A percentile compares a stretch with the other conserved stretches of the same genome.
phyloP scores from a whole-genome alignment of 2,888 invertebrate genomes.

The Callinectes sapidus region DNA sequence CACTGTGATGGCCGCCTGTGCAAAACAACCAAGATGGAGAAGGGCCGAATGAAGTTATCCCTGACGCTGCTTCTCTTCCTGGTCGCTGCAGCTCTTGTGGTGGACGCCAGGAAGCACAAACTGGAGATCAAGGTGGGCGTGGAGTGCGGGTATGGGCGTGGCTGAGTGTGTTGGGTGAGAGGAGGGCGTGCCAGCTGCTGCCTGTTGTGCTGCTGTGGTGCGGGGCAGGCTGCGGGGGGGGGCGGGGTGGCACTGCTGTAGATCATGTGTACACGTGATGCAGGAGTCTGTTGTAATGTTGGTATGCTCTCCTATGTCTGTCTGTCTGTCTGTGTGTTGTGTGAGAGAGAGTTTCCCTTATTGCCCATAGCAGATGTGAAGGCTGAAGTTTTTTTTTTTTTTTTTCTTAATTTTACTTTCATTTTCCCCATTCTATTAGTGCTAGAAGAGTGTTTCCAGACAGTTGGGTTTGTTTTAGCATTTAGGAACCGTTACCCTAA shows the following conservation, averaged over 20 bases:
- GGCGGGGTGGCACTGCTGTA: background rate
- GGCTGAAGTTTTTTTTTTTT: too few relatives aligned
- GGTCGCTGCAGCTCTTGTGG: background rate
- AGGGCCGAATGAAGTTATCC: background rate
- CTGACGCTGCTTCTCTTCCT: background rate
- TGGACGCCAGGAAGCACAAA: slow-evolving; percentile 56
- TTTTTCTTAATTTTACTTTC: too few relatives aligned
- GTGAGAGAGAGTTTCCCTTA: too few relatives aligned
- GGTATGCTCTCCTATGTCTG: background rate
- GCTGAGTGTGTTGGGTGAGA: background rate
- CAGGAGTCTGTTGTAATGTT: too few relatives aligned
- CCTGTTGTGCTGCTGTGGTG: too few relatives aligned
- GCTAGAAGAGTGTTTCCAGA: too few relatives aligned
- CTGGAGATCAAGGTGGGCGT: slow-evolving; percentile 54
- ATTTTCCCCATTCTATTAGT: too few relatives aligned
- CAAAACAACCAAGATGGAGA: slow-evolving; percentile 38
- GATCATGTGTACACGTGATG: too few relatives aligned
- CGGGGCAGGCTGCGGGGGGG: background rate
- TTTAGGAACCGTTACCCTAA: too few relatives aligned
- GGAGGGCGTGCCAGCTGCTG: background rate
- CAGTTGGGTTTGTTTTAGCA: too few relatives aligned
- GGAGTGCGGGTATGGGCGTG: background rate
- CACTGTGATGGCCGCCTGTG: slow-evolving; percentile 45
- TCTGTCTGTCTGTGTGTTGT: too few relatives aligned
- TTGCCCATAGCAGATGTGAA: too few relatives aligned